phyloP scores from a whole-genome alignment of 2,888 invertebrate genomes.

The Argynnis bischoffii region DNA sequence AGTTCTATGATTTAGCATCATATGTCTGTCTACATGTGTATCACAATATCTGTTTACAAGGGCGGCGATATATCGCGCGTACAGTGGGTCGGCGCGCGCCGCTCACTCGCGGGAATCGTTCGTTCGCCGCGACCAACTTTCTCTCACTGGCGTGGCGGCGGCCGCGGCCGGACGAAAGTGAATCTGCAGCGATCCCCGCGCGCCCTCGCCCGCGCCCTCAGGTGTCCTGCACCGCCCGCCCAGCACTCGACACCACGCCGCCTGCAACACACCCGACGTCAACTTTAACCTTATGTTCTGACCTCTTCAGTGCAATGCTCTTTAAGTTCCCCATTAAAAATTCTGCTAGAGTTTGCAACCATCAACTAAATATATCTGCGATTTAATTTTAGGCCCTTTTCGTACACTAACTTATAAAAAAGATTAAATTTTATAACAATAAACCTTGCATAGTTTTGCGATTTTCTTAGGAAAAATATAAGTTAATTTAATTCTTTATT shows the following conservation, averaged over 20 bases:
- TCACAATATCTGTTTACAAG: constrained; percentile 51
- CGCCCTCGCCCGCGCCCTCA: constrained; percentile 61
- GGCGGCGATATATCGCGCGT: constrained; percentile 54
- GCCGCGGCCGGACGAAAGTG: constrained; percentile 79
- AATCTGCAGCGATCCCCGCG: constrained; percentile 76
- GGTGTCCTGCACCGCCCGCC: constrained; percentile 52
- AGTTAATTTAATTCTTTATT: no score
- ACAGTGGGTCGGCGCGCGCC: constrained; percentile 63
- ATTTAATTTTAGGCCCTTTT: neutral
- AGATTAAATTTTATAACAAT: no score
- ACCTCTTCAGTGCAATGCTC: constrained; percentile 79
- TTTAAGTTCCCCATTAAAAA: constrained; percentile 42
- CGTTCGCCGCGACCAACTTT: constrained; percentile 81
- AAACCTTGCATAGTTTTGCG: no score
- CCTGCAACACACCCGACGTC: constrained; percentile 61
- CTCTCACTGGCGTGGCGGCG: constrained; percentile 81
- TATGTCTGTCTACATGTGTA: constrained; percentile 34
- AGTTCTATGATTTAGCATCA: constrained; percentile 31
- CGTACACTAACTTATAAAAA: neutral
- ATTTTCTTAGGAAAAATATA: no score
- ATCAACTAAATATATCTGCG: constrained; percentile 1
- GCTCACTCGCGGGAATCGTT: constrained; percentile 78
- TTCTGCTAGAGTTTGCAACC: constrained; percentile 29
- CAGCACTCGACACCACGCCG: constrained; percentile 54
- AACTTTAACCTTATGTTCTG: constrained; percentile 80